Base-by-base conservation (phyloP, 2,888 invertebrate genomes). In the Cryptophagus acutangulus region DNA sequence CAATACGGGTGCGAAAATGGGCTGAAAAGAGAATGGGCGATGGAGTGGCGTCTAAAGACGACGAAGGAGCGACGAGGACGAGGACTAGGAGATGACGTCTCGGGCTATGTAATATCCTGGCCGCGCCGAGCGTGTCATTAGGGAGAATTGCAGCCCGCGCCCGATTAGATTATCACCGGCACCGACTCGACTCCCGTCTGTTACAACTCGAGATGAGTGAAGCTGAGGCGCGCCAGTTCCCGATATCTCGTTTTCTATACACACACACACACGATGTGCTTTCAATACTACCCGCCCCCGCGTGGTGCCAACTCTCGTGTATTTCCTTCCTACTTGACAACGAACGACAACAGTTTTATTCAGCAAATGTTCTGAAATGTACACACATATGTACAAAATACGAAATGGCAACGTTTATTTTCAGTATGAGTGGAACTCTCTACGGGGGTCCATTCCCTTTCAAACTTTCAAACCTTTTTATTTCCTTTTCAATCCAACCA, bases 81-180 rank as follows among this genome's bases (percentile, higher is more conserved):
- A n/a, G 35, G 41, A 45, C 34, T 33, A 45, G n/a, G n/a, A n/a
- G n/a, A n/a, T 33, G 41, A 46, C 37, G 50, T n/a, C n/a, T n/a
- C n/a, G n/a, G n/a, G n/a, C n/a, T n/a, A n/a, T n/a, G 57, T 54
- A 60, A 60, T 59, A 59, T 58, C 57, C 59, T 53, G 54, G 55
- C 56, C 52, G 55, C 56, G 52, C 44, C 58, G 60, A 59, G 57
- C 58, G 60, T 59, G 70, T 70, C 71, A 69, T 68, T 66, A 65
- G 55, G 57, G 58, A 55, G 58, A 59, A 67, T 61, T 59, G 60
- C 62, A 60, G 3, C 64, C 62, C 59, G 61, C 63, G 63, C 69
- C 68, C 72, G 71, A 71, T 62, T 62, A 72, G 72, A 62, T 61
- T 61, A 61, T 57, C 62, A 58, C 59, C 57, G 59, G 58, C 61